Evolutionary conservation across 2,113 vertebrate species (phyloP).

Genomic region (Hipposideros armiger): DNA sequence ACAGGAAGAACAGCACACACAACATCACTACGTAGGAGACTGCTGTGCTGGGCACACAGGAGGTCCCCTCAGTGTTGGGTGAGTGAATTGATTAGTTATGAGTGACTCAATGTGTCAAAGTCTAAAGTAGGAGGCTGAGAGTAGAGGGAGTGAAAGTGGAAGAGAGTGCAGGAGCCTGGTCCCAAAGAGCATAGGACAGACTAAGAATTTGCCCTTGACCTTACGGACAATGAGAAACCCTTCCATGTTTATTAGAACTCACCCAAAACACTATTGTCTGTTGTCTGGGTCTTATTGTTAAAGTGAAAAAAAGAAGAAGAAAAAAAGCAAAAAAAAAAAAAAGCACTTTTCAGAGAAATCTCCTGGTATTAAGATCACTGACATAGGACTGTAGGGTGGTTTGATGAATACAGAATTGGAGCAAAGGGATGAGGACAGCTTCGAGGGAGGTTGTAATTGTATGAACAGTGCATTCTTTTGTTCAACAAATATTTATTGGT

Average conservation of each 20-base stretch:
- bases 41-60: too few species aligned
- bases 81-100: neutral
- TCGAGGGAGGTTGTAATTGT: neutral
- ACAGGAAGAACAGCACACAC: neutral
- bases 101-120: neutral
- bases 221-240: neutral
- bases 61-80: neutral
- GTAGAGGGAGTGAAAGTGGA: neutral
- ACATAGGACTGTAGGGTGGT: neutral
- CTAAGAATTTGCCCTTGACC: neutral
- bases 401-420: neutral
- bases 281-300: neutral
- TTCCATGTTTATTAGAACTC: neutral
- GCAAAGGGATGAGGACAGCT: neutral
- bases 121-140: neutral
- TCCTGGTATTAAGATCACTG: neutral
- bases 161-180: neutral
- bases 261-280: neutral
- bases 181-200: neutral
- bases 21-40: neutral
- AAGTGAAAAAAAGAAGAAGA: neutral
- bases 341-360: neutral
- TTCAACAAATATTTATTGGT: neutral
- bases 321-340: neutral
- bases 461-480: neutral